Evolutionary conservation across 2,888 invertebrate genomes (phyloP), one percentile per base, ranked within the genome.

Genomic region (Terebella lapidaria): DNA sequence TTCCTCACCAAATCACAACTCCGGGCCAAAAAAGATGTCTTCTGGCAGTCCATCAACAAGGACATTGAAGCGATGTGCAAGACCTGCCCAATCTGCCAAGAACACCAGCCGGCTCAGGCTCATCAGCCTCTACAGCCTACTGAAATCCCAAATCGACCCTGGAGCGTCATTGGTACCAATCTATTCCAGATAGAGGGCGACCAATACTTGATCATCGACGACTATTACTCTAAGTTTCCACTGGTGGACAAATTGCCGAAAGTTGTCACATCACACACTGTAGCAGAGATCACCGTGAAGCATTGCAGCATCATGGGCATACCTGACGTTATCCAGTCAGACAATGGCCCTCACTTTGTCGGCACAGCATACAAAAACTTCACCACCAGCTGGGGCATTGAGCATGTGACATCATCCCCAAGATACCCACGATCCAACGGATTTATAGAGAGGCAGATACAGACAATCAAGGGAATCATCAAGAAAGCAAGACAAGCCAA

Each of bases 1-100:
- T 69, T 62, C 49, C n/a, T n/a, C n/a, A 35, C 10, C n/a, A 49
- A 49, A 22, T 18, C 49, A 49, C 22, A 20, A 49, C 20, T 49
- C 18, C 22, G 10, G 22, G 49, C 22, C 22, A 15, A 22, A 49
- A 22, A 49, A 5, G 22, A 15, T 15, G 49, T 49, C 10, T 49
- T 5, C 20, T 49, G 49, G 49, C 10, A 5, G 5, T 15, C 18
- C 5, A 5, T 49, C 49, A 49, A 49, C 49, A 10, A 49, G 49
- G 18, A 49, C 5, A 49, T 49, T 49, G 22, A 5, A 49, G 20
- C 5, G 5, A 49, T 18, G 22, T 5, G 10, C 15, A 49, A 49
- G 18, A 22, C 5, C 5, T 49, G 49, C 49, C 18, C 22, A 5
- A 49, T 49, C 22, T 49, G 49, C 49, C 49, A 49, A 20, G 49